Evolutionary conservation across 2,888 invertebrate genomes (phyloP).

Genomic region (Drosophila paranaensis): DNA sequence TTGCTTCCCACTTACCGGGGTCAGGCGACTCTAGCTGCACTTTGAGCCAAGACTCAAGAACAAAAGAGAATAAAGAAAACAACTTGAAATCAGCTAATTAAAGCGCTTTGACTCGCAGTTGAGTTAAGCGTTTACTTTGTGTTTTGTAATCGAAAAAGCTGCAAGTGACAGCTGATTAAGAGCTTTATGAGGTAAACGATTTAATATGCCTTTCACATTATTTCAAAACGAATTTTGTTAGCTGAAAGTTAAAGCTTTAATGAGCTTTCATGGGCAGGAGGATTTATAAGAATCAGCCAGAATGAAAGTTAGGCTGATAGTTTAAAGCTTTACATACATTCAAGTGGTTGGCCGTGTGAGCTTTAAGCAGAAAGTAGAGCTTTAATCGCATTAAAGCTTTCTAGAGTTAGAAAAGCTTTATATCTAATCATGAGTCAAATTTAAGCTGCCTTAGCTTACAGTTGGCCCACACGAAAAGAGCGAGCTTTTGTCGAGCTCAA

Average conservation of each 20-base stretch:
- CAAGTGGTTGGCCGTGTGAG: no score
- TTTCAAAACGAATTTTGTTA: not conserved
- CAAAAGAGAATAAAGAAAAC: not conserved
- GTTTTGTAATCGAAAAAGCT: not conserved
- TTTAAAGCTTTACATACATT: no score
- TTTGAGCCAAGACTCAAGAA: conserved; percentile 7
- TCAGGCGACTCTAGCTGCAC: conserved; percentile 22
- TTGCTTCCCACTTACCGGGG: conserved; percentile 42
- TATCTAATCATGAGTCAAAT: no score
- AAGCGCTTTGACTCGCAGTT: conserved; percentile 3
- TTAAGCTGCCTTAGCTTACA: not conserved
- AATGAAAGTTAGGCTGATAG: not conserved
- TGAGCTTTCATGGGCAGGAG: not conserved
- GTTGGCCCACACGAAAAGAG: not conserved
- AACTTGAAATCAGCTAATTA: conserved; percentile 6
- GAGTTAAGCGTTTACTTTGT: conserved; percentile 8
- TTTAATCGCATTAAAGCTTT: no score
- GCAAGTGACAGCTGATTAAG: conserved; percentile 7
- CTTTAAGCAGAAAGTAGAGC: no score
- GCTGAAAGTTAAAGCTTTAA: not conserved
- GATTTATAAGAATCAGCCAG: no score
- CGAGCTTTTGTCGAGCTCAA: not conserved
- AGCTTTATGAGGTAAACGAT: not conserved
- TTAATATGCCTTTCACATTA: not conserved
- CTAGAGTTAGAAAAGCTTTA: no score